phyloP scores from a whole-genome alignment of 2,797 vertebrate species.

The Galagoides demidoff region DNA sequence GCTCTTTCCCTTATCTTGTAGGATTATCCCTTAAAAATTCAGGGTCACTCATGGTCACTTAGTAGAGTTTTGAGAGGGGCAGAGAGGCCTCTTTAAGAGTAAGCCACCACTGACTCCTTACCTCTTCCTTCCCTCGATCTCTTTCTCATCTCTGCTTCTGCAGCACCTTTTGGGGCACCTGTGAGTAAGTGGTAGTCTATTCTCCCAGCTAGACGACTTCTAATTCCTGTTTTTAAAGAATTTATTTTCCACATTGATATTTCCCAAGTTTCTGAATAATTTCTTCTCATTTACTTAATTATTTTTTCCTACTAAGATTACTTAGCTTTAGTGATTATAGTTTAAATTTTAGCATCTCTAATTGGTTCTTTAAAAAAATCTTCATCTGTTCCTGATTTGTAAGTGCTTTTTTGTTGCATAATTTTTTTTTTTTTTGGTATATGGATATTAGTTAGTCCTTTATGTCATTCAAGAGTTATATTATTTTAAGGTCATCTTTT shows the following conservation, averaged over 20 bases:
- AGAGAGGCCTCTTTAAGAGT: background rate
- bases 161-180: background rate
- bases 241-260: background rate
- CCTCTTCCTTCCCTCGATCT: background rate
- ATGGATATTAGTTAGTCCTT: background rate
- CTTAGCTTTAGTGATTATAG: background rate
- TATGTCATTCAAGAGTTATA: conserved; percentile 5
- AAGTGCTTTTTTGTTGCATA: conserved; percentile 25
- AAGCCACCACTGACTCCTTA: background rate
- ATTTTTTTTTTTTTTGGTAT: conserved; percentile 18
- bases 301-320: background rate
- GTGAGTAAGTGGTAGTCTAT: background rate
- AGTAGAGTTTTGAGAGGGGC: background rate
- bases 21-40: background rate
- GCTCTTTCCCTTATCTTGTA: background rate
- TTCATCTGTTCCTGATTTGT: background rate
- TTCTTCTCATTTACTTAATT: conserved; percentile 10
- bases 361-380: conserved; percentile 1
- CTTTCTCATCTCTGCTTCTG: background rate
- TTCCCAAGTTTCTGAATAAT: conserved; percentile 4
- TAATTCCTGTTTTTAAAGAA: background rate
- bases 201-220: background rate
- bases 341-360: conserved; percentile 30
- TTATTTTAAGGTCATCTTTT: conserved; percentile 20
- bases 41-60: background rate